Conservation (phyloP, 1,140 invertebrate species). For the Lepidurus packardi region DNA sequence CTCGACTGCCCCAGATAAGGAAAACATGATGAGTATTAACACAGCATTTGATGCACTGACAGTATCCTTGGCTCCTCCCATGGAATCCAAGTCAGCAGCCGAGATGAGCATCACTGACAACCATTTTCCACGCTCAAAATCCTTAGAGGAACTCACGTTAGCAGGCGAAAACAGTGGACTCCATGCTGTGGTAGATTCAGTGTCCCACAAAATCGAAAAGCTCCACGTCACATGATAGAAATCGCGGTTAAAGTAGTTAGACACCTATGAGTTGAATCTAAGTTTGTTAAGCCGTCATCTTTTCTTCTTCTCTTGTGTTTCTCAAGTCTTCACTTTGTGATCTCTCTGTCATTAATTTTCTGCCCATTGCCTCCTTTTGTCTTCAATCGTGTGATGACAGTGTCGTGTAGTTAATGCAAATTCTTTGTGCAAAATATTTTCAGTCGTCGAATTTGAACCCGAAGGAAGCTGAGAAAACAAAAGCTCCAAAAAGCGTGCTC, state of each 20-base stretch:
- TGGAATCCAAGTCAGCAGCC: background rate
- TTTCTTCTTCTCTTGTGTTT: background rate
- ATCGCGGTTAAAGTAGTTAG: constrained; percentile 19
- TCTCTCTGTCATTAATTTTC: constrained; percentile 16
- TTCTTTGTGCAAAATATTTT: no score
- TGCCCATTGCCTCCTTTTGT: background rate
- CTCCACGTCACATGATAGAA: constrained; percentile 30
- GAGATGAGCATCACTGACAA: background rate
- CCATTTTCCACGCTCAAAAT: constrained; percentile 30
- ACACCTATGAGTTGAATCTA: background rate
- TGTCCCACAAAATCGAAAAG: constrained; percentile 33
- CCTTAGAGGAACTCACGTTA: constrained; percentile 26
- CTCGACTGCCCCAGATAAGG: background rate
- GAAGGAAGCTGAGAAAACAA: no score
- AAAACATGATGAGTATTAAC: constrained; percentile 2
- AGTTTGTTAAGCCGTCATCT: constrained; percentile 1
- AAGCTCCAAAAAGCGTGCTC: no score
- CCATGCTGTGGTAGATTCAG: constrained; percentile 25
- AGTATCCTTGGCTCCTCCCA: background rate
- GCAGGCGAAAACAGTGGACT: constrained; percentile 22
- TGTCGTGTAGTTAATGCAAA: no score
- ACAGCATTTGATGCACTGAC: background rate
- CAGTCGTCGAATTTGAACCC: no score
- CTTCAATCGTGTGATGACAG: no score
- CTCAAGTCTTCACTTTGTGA: background rate